Percentiles rank a stretch among this genome's conserved stretches.
Evolutionary conservation across 2,797 vertebrate species (phyloP).

Genomic region (Amazona finschi): DNA sequence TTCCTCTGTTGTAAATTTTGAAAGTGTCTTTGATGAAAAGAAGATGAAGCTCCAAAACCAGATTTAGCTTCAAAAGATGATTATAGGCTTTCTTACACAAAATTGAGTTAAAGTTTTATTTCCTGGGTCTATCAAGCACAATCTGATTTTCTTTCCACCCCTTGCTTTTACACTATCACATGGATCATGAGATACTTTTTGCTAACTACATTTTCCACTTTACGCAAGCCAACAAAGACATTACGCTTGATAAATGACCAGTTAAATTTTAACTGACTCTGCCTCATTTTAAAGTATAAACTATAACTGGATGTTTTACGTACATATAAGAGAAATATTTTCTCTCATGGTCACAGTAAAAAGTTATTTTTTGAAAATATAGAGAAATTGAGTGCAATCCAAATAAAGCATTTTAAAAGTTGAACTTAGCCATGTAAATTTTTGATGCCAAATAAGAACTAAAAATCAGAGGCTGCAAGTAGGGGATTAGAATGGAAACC

Average conservation of each 20-base stretch:
- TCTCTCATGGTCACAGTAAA: background rate
- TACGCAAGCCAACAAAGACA: background rate
- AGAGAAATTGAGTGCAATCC: conserved; percentile 10
- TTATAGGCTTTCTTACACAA: background rate
- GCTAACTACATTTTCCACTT: background rate
- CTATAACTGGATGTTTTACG: conserved; percentile 18
- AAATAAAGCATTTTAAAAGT: conserved; percentile 21
- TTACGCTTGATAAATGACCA: conserved; percentile 29
- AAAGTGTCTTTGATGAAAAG: background rate
- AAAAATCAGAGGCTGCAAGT: background rate
- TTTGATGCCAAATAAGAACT: background rate
- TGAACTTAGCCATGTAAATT: background rate
- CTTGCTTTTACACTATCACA: background rate
- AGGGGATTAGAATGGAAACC: background rate
- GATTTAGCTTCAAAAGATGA: background rate
- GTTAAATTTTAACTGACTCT: conserved; percentile 41
- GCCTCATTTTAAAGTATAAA: background rate
- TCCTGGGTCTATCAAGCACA: background rate
- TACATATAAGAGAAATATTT: background rate
- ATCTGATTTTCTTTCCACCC: background rate
- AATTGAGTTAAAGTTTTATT: conserved; percentile 5
- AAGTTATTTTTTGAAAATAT: background rate
- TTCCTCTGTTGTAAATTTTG: background rate
- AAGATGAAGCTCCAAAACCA: background rate
- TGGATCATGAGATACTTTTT: background rate